Percentiles rank a stretch among this genome's conserved stretches.
These are phyloP conservation scores for Peromyscus attwateri DNA, from an alignment of 2,797 vertebrate species.

Conservation along the genomic window DNA sequence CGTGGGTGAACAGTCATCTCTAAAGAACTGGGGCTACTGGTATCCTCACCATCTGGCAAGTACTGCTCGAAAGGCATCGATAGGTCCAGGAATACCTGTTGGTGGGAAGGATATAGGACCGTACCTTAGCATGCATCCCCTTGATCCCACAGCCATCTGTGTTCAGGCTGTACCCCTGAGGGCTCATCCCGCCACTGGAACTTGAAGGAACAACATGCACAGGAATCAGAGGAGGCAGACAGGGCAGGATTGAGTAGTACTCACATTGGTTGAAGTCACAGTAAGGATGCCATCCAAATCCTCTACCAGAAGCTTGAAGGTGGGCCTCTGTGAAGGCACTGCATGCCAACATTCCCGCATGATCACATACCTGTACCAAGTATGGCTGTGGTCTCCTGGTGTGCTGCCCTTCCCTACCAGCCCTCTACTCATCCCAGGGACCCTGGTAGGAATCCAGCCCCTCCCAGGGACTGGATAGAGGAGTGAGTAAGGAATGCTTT, in stretches of 20 bases:
- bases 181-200: no score
- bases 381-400: rapidly evolving
- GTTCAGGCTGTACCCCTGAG: neutral
- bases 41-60: constrained; percentile 95
- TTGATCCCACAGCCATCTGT: neutral
- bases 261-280: constrained; percentile 96
- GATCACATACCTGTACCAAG: rapidly evolving
- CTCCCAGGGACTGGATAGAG: no score
- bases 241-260: constrained; percentile 74
- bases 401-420: neutral
- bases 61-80: constrained; percentile 98
- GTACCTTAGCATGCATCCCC: no score
- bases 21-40: constrained; percentile 96
- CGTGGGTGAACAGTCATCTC: constrained; percentile 97
- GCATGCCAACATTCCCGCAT: constrained; percentile 98
- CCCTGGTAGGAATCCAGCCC: neutral
- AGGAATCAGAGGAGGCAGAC: neutral
- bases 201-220: neutral
- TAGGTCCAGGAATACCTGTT: constrained; percentile 93
- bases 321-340: constrained; percentile 96
- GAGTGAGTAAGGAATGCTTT: neutral
- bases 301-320: constrained; percentile 98
- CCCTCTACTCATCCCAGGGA: no score
- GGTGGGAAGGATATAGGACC: rapidly evolving
- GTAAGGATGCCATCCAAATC: constrained; percentile 96